Evolutionary conservation across 2,113 vertebrate genomes (phyloP), one percentile per base, ranked within the genome.

Genomic region (Neogale vison): DNA sequence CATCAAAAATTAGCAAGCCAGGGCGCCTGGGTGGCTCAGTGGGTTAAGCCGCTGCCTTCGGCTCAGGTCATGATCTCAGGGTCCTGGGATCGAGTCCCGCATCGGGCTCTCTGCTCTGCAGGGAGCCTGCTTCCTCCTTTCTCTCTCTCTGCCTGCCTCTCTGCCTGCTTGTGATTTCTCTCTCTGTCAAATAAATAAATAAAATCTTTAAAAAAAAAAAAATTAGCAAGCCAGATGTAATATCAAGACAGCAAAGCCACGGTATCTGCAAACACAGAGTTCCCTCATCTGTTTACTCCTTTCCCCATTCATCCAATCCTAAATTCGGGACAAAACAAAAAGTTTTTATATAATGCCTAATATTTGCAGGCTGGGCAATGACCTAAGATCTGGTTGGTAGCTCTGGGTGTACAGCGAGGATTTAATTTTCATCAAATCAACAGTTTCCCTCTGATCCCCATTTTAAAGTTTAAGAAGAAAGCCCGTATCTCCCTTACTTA

Each of bases 381-480:
- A 80, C 71, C 52, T 65, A 29, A 77, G 59, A 87, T 55, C 31
- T n/a, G 21, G 17, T 52, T n/a, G 45, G 61, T 34, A 82, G n/a
- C 45, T 82, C 65, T 90, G 21, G 26, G 20, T 23, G 67, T 34
- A 82, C 12, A 84, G 10, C 24, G 24, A 69, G 23, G 39, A 69
- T 63, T 86, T 90, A 65, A 84, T 36, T 85, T 89, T 93, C 31
- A 52, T 26, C 18, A 71, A 55, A 90, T 23, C 11, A 45, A 72
- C 31, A 91, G 74, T 52, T 71, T 77, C 86, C 52, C 39, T 93
- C 39, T 89, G 14, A 86, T 34, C 6, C 23, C 86, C 36, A 74
- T 52, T 90, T 82, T 71, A 7, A 89, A 92, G 39, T 67, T 85
- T 92, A 89, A 72, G 21, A 86, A 67, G n/a, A 72, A 92, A 94